These are phyloP conservation scores for Acanthaster planci DNA, from an alignment of 35 echinoderm and acorn worm species.

Conservation along the genomic window DNA sequence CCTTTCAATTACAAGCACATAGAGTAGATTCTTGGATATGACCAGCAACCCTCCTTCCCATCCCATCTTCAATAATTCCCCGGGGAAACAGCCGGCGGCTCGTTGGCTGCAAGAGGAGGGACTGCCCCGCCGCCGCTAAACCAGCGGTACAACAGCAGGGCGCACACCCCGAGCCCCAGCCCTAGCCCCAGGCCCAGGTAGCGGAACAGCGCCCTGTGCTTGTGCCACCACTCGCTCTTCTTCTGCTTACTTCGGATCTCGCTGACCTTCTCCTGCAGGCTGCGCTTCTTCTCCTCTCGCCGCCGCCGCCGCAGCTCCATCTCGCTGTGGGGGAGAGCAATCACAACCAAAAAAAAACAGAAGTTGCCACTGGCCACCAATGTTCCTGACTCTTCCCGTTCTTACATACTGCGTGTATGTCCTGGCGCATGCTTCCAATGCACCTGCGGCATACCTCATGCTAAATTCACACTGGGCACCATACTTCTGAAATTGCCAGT, in stretches of 20 bases:
- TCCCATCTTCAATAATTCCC: background rate
- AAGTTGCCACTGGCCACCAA: too few relatives aligned
- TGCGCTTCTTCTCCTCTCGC: slow-evolving; percentile 52
- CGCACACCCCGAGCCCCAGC: slow-evolving; percentile 50
- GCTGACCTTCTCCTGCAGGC: slow-evolving; percentile 55
- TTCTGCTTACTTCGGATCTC: slow-evolving; percentile 71
- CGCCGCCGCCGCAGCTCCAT: slow-evolving; percentile 43
- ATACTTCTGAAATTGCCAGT: too few relatives aligned
- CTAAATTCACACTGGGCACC: too few relatives aligned
- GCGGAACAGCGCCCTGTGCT: slow-evolving; percentile 65
- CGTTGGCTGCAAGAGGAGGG: background rate
- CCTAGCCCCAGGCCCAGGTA: slow-evolving; percentile 68
- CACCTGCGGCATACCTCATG: too few relatives aligned
- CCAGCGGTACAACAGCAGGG: slow-evolving; percentile 45
- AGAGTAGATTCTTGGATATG: background rate
- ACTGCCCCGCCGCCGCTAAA: background rate
- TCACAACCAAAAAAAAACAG: too few relatives aligned
- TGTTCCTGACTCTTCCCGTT: too few relatives aligned
- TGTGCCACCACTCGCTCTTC: slow-evolving; percentile 45
- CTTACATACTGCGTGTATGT: too few relatives aligned
- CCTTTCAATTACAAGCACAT: background rate
- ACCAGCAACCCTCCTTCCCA: background rate
- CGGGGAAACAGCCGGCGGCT: background rate
- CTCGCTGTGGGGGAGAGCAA: slow-evolving; percentile 23
- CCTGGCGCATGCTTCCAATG: too few relatives aligned